phyloP scores from a whole-genome alignment of 2,888 invertebrate genomes.

The Polydrusus pterygomalis region DNA sequence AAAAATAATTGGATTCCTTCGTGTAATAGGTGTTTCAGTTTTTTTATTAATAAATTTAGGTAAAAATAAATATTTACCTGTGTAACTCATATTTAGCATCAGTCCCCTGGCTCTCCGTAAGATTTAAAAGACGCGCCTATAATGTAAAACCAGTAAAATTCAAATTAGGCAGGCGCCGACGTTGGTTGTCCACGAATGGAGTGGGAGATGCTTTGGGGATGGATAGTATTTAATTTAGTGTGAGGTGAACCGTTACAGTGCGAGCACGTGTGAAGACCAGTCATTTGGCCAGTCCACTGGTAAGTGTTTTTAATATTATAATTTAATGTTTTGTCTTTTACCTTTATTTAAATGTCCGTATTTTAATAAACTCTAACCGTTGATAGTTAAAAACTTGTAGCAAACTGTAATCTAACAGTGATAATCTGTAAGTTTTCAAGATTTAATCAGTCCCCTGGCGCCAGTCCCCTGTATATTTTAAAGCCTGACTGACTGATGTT shows the following conservation, averaged over 20 bases:
- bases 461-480: neutral
- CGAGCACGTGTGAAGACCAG: neutral
- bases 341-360: neutral
- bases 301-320: conserved; percentile 2
- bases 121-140: neutral
- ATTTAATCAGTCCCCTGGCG: neutral
- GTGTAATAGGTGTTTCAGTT: neutral
- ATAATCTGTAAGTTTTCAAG: no score
- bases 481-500: neutral
- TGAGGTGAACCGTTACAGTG: neutral
- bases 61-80: no score
- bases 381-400: no score
- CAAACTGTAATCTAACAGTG: no score
- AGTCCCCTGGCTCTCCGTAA: neutral
- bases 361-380: neutral
- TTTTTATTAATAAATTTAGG: neutral
- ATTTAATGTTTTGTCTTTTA: neutral
- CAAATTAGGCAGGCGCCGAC: neutral
- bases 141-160: neutral
- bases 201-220: neutral
- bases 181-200: neutral
- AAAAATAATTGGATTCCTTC: neutral
- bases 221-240: neutral
- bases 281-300: neutral
- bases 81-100: neutral